Evolutionary conservation across 2,888 invertebrate genomes (phyloP), one percentile per base, ranked within the genome.

Genomic region (Tachystola acroxantha): DNA sequence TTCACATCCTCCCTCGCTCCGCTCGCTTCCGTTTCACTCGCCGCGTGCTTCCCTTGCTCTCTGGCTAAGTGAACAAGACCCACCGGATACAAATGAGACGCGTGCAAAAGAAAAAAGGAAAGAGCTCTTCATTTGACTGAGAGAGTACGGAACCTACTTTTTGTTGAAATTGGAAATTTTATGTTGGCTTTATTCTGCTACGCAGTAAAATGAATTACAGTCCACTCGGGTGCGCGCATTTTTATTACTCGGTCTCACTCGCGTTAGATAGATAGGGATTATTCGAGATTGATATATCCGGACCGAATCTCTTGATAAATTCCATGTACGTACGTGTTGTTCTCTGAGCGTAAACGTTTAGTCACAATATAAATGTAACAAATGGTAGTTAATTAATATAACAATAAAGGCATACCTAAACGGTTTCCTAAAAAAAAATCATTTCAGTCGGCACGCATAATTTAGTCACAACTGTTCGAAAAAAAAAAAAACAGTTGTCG

Each of bases 21-120:
- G 50, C 42, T 40, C 42, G 45, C 46, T 61, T 63, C 59, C 57
- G 55, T 39, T 47, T 43, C 41, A 49, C 48, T 42, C 47, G 34
- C 37, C 43, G 50, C 49, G 46, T 46, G 39, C 50, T 45, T 44
- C 31, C 39, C 40, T 38, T 40, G 40, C 39, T 37, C 31, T 32
- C 38, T 40, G 39, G 43, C 37, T 46, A 36, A 37, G 40, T 37
- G 41, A 42, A 42, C 40, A 45, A 43, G 31, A 34, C 42, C 35
- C 42, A 25, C 39, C 40, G 45, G 39, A 46, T 46, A 39, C 45
- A 39, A 40, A 41, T 38, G 35, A 22, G 31, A 36, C 34, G 38
- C 31, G 35, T 28, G 34, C n/a, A 32, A 41, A 37, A 38, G 28
- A 39, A 25, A 30, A 39, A 25, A 27, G 19, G 16, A 36, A 38